A percentile compares a stretch with the other conserved stretches of the same genome.
phyloP scores from a whole-genome alignment of 2,113 vertebrate genomes.

The Tor tambroides region DNA sequence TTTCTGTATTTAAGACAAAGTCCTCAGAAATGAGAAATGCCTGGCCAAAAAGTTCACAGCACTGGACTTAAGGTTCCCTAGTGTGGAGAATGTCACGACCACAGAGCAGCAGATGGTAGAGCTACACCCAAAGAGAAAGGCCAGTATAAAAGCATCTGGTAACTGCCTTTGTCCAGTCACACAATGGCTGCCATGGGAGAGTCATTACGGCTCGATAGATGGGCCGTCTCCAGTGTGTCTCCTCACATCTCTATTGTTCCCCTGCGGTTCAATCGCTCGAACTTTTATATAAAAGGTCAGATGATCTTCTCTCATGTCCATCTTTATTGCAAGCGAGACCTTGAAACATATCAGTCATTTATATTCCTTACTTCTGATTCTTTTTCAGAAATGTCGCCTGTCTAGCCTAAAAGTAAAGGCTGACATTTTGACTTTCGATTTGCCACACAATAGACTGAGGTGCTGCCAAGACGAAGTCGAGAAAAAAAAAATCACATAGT shows the following conservation, averaged over 20 bases:
- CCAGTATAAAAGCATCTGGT: conserved; percentile 55
- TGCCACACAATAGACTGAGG: conserved; percentile 41
- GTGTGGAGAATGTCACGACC: conserved; percentile 43
- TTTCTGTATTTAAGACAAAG: not conserved
- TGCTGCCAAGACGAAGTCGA: not conserved
- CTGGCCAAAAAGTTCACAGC: not conserved
- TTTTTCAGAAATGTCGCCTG: conserved; percentile 50
- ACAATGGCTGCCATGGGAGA: conserved; percentile 58
- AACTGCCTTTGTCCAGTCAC: conserved; percentile 59
- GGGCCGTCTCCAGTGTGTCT: conserved; percentile 32
- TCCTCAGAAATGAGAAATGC: not conserved
- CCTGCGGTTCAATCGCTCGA: conserved; percentile 48
- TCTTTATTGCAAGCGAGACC: conserved; percentile 52
- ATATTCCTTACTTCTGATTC: conserved; percentile 55
- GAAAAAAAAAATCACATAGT: not conserved
- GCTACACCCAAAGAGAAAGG: conserved; percentile 43
- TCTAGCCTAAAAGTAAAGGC: conserved; percentile 50
- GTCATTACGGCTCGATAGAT: conserved; percentile 57
- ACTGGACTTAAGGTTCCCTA: not conserved
- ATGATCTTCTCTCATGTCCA: conserved; percentile 50
- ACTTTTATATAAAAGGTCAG: conserved; percentile 62
- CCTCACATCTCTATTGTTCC: conserved; percentile 46
- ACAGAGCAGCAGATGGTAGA: conserved; percentile 53
- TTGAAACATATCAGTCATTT: conserved; percentile 54
- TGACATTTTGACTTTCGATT: conserved; percentile 58